Evolutionary conservation across 2,888 invertebrate species (phyloP).

Genomic region (Troides oblongomaculatus): DNA sequence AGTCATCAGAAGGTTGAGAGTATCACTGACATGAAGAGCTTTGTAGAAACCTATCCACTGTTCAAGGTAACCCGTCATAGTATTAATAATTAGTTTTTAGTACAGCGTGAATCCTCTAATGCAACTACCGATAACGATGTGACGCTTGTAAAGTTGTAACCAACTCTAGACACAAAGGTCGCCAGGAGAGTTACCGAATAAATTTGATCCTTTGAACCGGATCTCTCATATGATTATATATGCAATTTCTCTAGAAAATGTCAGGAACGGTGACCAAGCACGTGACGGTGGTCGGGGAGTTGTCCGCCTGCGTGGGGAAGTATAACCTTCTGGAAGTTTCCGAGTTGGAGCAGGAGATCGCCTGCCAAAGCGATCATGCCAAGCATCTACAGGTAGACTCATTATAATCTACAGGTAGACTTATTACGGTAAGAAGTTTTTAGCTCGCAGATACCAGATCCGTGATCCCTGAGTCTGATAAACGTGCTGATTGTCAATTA

Average conservation of each 20-base stretch:
- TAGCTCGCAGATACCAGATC: no score
- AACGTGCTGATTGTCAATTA: no score
- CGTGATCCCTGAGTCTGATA: no score
- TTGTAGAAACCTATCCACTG: conserved; percentile 98
- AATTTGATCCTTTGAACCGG: no score
- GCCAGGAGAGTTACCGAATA: no score
- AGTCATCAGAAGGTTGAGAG: conserved; percentile 98
- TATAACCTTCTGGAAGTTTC: conserved; percentile 93
- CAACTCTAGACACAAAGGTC: no score
- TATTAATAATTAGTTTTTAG: no score
- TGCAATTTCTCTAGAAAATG: conserved; percentile 81
- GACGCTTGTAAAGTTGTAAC: no score
- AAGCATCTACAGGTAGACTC: conserved; percentile 82
- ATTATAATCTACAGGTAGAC: background rate
- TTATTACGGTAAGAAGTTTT: no score
- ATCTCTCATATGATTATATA: no score
- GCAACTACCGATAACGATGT: no score
- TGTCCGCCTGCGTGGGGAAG: conserved; percentile 90
- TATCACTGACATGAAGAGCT: conserved; percentile 99
- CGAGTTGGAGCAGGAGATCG: conserved; percentile 95
- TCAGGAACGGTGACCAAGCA: conserved; percentile 98
- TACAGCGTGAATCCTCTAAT: no score
- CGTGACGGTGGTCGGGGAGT: conserved; percentile 96
- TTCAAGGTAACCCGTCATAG: conserved; percentile 85
- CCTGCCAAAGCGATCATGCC: conserved; percentile 91